A percentile compares a stretch with the other conserved stretches of the same genome.
phyloP scores from a whole-genome alignment of 2,888 invertebrate species.

The Microchrysa polita region DNA sequence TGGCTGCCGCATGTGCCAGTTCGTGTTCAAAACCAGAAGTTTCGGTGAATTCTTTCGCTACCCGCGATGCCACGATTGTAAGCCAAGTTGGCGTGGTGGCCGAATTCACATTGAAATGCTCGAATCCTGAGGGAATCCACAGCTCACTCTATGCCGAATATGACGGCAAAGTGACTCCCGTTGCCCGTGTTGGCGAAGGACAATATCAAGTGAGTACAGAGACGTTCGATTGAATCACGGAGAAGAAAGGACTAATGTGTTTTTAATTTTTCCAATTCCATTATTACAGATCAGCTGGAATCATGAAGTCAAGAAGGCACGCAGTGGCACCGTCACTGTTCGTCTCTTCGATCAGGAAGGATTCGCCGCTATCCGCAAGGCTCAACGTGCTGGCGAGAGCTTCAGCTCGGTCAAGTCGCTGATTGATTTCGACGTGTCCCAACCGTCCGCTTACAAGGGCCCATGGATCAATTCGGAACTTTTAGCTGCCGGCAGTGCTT shows the following conservation, averaged over 20 bases:
- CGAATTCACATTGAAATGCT: slow-evolving; percentile 88
- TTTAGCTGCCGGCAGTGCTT: slow-evolving; percentile 80
- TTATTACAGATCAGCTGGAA: slow-evolving; percentile 87
- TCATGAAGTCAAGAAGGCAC: slow-evolving; percentile 84
- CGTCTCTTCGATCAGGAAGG: slow-evolving; percentile 93
- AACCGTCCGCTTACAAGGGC: slow-evolving; percentile 86
- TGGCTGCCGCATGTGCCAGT: slow-evolving; percentile 55
- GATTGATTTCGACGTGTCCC: slow-evolving; percentile 74
- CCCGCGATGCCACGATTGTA: slow-evolving; percentile 91
- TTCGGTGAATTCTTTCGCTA: slow-evolving; percentile 85
- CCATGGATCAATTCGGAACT: slow-evolving; percentile 94
- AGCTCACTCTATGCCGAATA: slow-evolving; percentile 89
- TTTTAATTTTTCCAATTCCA: neutral
- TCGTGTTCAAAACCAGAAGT: slow-evolving; percentile 73
- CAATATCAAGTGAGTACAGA: slow-evolving; percentile 80
- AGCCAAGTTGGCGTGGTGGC: slow-evolving; percentile 90
- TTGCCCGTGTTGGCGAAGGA: slow-evolving; percentile 79
- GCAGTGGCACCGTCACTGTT: slow-evolving; percentile 82
- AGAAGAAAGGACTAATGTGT: neutral
- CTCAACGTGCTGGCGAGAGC: slow-evolving; percentile 76
- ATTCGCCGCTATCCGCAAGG: slow-evolving; percentile 86
- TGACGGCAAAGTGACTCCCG: slow-evolving; percentile 84
- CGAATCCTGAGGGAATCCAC: slow-evolving; percentile 70
- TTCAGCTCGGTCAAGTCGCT: slow-evolving; percentile 72
- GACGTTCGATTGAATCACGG: neutral